Base-by-base conservation (phyloP, 1,140 invertebrate species). In the Hyphantria cunea region DNA sequence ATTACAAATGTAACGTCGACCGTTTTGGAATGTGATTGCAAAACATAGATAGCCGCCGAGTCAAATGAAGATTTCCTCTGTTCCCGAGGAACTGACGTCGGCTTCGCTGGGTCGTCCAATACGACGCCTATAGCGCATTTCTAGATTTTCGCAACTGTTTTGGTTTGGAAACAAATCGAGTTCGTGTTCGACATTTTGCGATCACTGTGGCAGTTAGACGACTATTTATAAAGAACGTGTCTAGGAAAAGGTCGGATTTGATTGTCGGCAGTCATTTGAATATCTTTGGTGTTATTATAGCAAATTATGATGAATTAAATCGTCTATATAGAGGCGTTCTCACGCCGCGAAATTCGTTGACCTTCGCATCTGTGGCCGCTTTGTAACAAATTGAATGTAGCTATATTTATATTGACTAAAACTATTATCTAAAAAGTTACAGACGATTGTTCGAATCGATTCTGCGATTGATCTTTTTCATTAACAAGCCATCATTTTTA, bases 191-290 rank as follows among this genome's bases (percentile, higher is more conserved):
- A 86, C 85, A 90, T 88, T 88, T 88, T 74, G 80, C 79, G 80
- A 89, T 82, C 80, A 84, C 80, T 68, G 79, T 59, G 59, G 84
- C 76, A 83, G 78, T 84, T 82, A 85, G 86, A 88, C 82, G 86
- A 87, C 84, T 87, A 84, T 89, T 89, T 90, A 88, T 86, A 89
- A 86, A 84, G 80, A 89, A 88, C 86, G 85, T 90, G 86, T 89
- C 80, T 86, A 76, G 75, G 80, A 83, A 90, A 90, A 90, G 86
- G 88, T 90, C 86, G 85, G 64, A 86, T 90, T 86, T 90, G 88
- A 90, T 90, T 88, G 81, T 84, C 75, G 81, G 74, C 80, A 84
- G 82, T 84, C 80, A 86, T 90, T 90, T 90, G 82, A 88, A 90
- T 86, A 86, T 86, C 72, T 84, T 74, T 82, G 68, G 77, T 81